Evolutionary conservation across 2,888 invertebrate species (phyloP).

Genomic region (Cheilosia vernalis): DNA sequence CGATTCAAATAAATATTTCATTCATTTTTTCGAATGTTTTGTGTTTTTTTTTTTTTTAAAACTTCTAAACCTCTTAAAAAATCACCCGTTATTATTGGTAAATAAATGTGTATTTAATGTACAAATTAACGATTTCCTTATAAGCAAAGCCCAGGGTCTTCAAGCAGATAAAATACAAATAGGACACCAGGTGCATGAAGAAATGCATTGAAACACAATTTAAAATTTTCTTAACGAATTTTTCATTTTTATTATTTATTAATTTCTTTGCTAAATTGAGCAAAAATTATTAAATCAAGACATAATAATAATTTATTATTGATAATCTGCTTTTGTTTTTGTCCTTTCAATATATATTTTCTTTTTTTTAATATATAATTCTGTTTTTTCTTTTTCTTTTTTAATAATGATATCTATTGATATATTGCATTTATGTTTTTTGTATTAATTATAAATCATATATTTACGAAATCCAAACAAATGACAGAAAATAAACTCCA

Average conservation of each 20-base stretch:
- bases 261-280: slow-evolving; percentile 83
- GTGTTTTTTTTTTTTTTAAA: too few relatives aligned
- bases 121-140: too few relatives aligned
- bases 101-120: too few relatives aligned
- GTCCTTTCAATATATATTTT: slow-evolving; percentile 67
- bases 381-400: slow-evolving; percentile 32
- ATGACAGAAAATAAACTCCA: slow-evolving; percentile 31
- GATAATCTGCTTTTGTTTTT: slow-evolving; percentile 63
- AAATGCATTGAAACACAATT: slow-evolving; percentile 25
- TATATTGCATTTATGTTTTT: slow-evolving; percentile 73
- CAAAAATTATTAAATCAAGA: slow-evolving; percentile 80
- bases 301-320: slow-evolving; percentile 76
- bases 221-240: slow-evolving; percentile 81
- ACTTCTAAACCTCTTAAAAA: too few relatives aligned
- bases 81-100: too few relatives aligned
- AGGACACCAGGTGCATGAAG: too few relatives aligned
- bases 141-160: too few relatives aligned
- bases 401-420: slow-evolving; percentile 75
- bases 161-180: too few relatives aligned
- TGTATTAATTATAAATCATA: slow-evolving; percentile 65
- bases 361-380: slow-evolving; percentile 57
- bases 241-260: slow-evolving; percentile 79
- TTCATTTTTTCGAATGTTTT: too few relatives aligned
- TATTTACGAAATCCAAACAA: slow-evolving; percentile 54
- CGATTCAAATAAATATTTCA: too few relatives aligned